Base-by-base conservation (phyloP, 1,140 invertebrate genomes). In the Scaptomyza pallida region DNA sequence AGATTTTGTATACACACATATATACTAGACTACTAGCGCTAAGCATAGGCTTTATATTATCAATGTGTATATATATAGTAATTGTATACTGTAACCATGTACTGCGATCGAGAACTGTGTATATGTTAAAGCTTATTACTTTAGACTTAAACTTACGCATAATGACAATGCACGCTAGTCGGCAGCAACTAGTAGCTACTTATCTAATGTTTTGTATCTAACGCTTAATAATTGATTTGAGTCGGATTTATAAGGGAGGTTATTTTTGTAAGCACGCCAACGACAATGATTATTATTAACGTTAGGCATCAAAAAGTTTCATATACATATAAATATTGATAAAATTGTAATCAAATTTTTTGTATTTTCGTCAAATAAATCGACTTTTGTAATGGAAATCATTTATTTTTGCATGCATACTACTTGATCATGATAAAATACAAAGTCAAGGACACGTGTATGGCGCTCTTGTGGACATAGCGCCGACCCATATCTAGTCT, bases 81-180 rank as follows among this genome's bases (percentile, higher is more conserved):
- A n/a, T n/a, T n/a, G n/a, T 41, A 59, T 37, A 45, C 55, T 77
- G 48, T 43, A 67, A 61, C 56, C 52, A 64, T 76, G 52, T 61
- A 77, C 65, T 72, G 40, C 76, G 57, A 74, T 72, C 48, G 74
- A 85, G 74, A 85, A 79, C 51, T 61, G 56, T 86, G 59, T 77
- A 81, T 77, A 81, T 68, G 73, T 86, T 83, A 75, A 76, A 57
- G 43, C 23, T 65, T 61, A 72, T 65, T 61, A 72, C 19, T 75
- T 59, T 80, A 85, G 55, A 55, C 54, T 37, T 80, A 85, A 55
- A 55, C 57, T 33, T 77, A 80, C 37, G 77, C 78, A 81, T 75
- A 65, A 76, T 77, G 78, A 88, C 82, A 88, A 88, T 82, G 78
- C 61, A 77, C 67, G 73, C 69, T 81, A 74, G 71, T 86, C 82